Percentiles rank a stretch among this genome's conserved stretches.
Conservation (phyloP, 2,888 invertebrate species). For the Alitta virens region DNA sequence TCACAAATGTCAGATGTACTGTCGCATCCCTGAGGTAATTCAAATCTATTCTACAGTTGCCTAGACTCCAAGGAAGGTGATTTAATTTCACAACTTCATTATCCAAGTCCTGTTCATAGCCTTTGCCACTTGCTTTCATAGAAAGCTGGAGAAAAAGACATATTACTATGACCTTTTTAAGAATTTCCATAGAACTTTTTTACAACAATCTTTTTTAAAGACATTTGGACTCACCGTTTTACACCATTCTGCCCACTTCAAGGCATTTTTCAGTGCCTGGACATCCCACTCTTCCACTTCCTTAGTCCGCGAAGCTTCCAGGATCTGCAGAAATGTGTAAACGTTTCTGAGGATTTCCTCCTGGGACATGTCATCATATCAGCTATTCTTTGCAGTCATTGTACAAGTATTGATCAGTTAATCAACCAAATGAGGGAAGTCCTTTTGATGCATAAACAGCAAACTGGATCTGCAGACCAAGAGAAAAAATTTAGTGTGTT, state of each 20-base stretch:
- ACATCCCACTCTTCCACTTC: conserved; percentile 4
- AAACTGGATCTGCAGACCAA: too few species aligned
- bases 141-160: not conserved
- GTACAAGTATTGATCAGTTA: too few species aligned
- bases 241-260: conserved; percentile 7
- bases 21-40: conserved; percentile 1
- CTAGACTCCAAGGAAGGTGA: conserved; percentile 4
- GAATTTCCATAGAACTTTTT: not conserved
- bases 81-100: conserved; percentile 1
- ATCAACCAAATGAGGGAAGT: too few species aligned
- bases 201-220: not conserved
- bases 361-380: not conserved
- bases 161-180: not conserved
- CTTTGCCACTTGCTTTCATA: not conserved
- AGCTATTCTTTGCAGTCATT: too few species aligned
- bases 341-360: conserved; percentile 2
- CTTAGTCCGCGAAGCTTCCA: conserved; percentile 3
- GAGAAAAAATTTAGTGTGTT: too few species aligned
- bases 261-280: conserved; percentile 8
- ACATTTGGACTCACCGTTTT: conserved; percentile 1
- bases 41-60: not conserved
- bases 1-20: conserved; percentile 1
- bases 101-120: not conserved
- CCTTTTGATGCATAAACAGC: too few species aligned
- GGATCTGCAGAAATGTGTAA: conserved; percentile 4